Evolutionary conservation across 2,888 invertebrate genomes (phyloP).

Genomic region (Amorpha juglandis): DNA sequence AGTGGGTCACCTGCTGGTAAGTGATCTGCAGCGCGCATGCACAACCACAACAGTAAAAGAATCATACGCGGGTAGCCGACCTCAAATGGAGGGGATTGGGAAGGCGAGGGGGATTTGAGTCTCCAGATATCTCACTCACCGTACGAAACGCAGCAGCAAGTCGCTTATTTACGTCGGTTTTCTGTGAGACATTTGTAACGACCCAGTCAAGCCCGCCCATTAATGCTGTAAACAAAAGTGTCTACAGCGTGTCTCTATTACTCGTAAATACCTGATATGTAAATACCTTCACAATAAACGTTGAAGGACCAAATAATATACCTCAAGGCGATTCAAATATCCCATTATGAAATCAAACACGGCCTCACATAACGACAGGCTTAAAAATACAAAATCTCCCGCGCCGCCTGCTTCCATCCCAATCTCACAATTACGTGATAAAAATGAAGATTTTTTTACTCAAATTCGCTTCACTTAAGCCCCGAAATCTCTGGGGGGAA

Average conservation of each 20-base stretch:
- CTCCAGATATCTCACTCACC: too few relatives aligned
- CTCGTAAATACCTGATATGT: not conserved
- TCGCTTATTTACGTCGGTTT: too few relatives aligned
- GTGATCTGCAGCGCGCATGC: too few relatives aligned
- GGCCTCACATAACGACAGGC: conserved; percentile 23
- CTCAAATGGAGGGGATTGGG: too few relatives aligned
- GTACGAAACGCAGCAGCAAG: too few relatives aligned
- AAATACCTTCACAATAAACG: not conserved
- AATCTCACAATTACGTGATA: conserved; percentile 65
- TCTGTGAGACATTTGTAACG: too few relatives aligned
- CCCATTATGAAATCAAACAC: conserved; percentile 27
- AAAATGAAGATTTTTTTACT: conserved; percentile 65
- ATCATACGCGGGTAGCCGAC: too few relatives aligned
- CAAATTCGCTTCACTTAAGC: conserved; percentile 65
- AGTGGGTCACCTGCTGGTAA: too few relatives aligned
- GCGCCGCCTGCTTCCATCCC: conserved; percentile 38
- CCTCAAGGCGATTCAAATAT: conserved; percentile 16
- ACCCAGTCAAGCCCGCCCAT: too few relatives aligned
- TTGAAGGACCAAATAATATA: not conserved
- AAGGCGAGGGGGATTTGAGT: too few relatives aligned
- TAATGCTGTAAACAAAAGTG: not conserved
- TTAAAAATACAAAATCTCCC: conserved; percentile 39
- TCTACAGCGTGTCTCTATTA: not conserved
- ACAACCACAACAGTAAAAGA: too few relatives aligned
- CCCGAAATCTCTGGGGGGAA: conserved; percentile 50